Conservation (phyloP, 2,888 invertebrate genomes). For the Clanis bilineata region DNA sequence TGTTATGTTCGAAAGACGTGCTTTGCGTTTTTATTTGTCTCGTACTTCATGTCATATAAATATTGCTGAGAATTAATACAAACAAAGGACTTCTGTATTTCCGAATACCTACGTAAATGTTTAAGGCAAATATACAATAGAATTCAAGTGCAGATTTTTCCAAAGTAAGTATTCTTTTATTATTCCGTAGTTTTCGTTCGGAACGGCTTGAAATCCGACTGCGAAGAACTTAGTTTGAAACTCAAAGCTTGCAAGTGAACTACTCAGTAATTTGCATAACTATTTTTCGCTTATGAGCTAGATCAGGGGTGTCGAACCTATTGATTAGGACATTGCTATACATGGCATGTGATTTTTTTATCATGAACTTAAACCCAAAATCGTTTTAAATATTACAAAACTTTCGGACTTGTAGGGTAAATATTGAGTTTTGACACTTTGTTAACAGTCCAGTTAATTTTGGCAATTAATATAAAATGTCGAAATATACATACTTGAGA, state of each 20-base stretch:
- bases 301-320: not conserved
- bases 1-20: not conserved
- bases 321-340: not conserved
- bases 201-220: not conserved
- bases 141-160: not conserved
- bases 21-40: not conserved
- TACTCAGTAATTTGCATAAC: not conserved
- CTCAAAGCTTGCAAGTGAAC: not conserved
- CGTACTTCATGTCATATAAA: not conserved
- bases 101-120: not conserved
- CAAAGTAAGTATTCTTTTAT: not conserved
- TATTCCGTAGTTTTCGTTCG: not conserved
- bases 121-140: not conserved
- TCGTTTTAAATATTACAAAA: no score
- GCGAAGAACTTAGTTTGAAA: not conserved
- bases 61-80: not conserved
- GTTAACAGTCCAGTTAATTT: no score
- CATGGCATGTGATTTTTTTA: no score
- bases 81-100: not conserved
- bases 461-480: no score
- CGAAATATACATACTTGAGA: no score
- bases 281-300: not conserved
- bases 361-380: no score
- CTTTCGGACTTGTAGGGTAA: no score
- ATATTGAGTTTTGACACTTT: no score